phyloP scores from a whole-genome alignment of 2,797 vertebrate genomes.

The Rhinatrema bivittatum region DNA sequence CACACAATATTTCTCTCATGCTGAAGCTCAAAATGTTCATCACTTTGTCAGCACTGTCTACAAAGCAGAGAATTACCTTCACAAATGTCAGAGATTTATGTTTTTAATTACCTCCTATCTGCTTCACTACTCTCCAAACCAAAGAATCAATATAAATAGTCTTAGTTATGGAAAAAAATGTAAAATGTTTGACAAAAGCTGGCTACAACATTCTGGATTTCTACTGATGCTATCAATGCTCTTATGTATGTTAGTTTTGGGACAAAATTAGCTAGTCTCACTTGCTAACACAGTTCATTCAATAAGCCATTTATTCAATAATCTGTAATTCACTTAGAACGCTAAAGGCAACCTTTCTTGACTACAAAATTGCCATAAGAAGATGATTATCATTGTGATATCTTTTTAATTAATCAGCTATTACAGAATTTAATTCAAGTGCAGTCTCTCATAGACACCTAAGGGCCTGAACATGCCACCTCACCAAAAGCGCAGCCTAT shows the following conservation, averaged over 20 bases:
- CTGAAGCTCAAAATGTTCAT: constrained; percentile 52
- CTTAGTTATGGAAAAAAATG: constrained; percentile 53
- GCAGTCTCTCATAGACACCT: background rate
- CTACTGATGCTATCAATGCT: constrained; percentile 39
- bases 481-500: background rate
- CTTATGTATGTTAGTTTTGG: constrained; percentile 12
- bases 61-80: constrained; percentile 56
- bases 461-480: background rate
- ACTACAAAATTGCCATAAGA: constrained; percentile 5
- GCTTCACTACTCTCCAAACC: constrained; percentile 44
- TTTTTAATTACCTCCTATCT: constrained; percentile 63
- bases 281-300: constrained; percentile 19
- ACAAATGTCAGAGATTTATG: constrained; percentile 57
- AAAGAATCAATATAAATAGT: constrained; percentile 54
- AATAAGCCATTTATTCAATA: constrained; percentile 15
- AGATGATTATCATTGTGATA: background rate
- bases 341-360: constrained; percentile 11
- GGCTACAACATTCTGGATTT: constrained; percentile 37
- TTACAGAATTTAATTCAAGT: constrained; percentile 1
- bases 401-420: constrained; percentile 20
- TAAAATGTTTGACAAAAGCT: constrained; percentile 42
- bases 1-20: constrained; percentile 50
- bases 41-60: constrained; percentile 63
- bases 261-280: constrained; percentile 19
- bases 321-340: constrained; percentile 15